A percentile compares a stretch with the other conserved stretches of the same genome.
Conservation (phyloP, 2,888 invertebrate species). For the Melanotus villosus region DNA sequence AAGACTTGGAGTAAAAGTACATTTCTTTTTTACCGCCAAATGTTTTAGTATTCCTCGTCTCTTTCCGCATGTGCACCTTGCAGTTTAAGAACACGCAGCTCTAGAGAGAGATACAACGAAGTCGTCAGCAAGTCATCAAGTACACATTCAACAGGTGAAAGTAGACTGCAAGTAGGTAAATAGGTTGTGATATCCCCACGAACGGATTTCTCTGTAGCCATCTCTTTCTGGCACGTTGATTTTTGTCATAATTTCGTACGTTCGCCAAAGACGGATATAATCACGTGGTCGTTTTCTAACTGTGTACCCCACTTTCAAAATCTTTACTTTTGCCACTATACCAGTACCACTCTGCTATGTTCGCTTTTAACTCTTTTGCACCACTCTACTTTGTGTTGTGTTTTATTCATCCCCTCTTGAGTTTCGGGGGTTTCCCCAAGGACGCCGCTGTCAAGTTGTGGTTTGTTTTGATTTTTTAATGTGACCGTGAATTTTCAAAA, state of each 20-base stretch:
- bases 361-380: constrained; percentile 51
- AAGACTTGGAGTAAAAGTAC: constrained; percentile 50
- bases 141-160: constrained; percentile 62
- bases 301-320: constrained; percentile 59
- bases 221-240: constrained; percentile 47
- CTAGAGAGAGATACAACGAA: constrained; percentile 29
- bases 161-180: constrained; percentile 67
- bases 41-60: constrained; percentile 16
- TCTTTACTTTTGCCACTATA: constrained; percentile 53
- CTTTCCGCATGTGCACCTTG: background rate
- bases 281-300: constrained; percentile 59
- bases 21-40: constrained; percentile 42
- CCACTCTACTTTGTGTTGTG: constrained; percentile 51
- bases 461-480: constrained; percentile 43
- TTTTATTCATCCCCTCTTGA: constrained; percentile 63
- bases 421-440: constrained; percentile 65
- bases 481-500: constrained; percentile 1
- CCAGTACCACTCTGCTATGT: constrained; percentile 51
- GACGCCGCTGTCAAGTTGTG: constrained; percentile 61
- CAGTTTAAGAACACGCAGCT: background rate
- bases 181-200: constrained; percentile 62
- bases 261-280: constrained; percentile 48
- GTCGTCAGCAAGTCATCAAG: constrained; percentile 25
- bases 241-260: constrained; percentile 12
- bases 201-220: constrained; percentile 60